phyloP scores from a whole-genome alignment of 2,888 invertebrate species.

The Parthenolecanium corni region DNA sequence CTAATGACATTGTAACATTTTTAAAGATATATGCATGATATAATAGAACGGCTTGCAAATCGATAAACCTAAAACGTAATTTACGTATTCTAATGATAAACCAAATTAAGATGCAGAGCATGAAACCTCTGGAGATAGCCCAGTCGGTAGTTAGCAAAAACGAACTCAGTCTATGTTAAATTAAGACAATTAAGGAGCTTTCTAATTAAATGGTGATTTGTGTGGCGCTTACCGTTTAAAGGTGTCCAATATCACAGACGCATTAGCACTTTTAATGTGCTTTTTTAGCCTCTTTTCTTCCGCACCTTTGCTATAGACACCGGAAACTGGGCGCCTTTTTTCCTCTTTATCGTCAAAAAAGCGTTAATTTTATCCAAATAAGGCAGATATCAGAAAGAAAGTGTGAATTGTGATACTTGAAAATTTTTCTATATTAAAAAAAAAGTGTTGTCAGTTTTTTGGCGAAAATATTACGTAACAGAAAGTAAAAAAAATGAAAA shows the following conservation, averaged over 20 bases:
- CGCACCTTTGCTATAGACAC: not conserved
- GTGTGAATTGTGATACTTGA: not conserved
- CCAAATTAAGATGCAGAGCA: slow-evolving; percentile 15
- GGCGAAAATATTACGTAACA: not conserved
- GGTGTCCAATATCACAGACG: slow-evolving; percentile 12
- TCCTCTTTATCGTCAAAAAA: not conserved
- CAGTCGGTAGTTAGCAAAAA: not conserved
- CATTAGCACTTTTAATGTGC: slow-evolving; percentile 20
- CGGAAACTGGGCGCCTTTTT: not conserved
- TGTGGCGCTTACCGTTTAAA: slow-evolving; percentile 3
- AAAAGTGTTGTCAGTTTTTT: no score
- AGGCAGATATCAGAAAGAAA: not conserved
- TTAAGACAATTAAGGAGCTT: slow-evolving; percentile 13
- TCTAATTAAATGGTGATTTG: slow-evolving; percentile 24
- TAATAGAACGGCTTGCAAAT: no score
- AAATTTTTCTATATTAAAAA: no score
- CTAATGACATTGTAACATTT: no score
- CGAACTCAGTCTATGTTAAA: not conserved
- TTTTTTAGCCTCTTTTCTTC: not conserved
- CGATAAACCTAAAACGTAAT: no score
- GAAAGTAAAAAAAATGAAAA: not conserved
- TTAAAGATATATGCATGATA: no score
- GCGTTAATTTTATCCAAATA: not conserved
- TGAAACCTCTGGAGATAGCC: not conserved
- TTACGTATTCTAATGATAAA: slow-evolving; percentile 6